These are phyloP conservation scores for Hydrozoanthus gracilis DNA, from an alignment of 92 coral and sea anemone genomes.

Conservation along the genomic window DNA sequence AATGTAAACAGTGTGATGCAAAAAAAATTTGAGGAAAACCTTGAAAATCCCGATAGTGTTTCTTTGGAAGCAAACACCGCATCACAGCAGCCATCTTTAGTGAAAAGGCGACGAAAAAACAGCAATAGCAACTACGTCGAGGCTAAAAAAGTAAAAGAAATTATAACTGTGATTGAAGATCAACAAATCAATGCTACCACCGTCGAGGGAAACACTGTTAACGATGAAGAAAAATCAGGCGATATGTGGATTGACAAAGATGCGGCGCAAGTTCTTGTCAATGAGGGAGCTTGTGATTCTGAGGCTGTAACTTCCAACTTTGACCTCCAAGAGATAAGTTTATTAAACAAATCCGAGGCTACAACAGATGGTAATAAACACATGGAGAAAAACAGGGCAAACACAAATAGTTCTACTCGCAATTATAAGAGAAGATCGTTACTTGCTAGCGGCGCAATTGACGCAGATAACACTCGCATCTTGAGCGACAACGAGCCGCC, in stretches of 20 bases:
- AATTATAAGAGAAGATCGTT: conserved; percentile 5
- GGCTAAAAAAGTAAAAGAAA: conserved; percentile 34
- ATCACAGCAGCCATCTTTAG: background rate
- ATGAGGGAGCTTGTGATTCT: background rate
- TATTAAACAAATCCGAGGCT: background rate
- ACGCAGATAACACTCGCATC: background rate
- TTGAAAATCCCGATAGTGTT: background rate
- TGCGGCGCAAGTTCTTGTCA: too few relatives aligned
- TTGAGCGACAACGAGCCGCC: background rate
- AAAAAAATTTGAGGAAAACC: background rate
- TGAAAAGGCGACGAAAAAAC: conserved; percentile 49
- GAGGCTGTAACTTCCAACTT: background rate
- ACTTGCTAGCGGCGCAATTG: background rate
- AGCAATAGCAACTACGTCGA: conserved; percentile 11
- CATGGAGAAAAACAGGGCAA: background rate
- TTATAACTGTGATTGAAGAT: conserved; percentile 2
- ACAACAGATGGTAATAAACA: background rate
- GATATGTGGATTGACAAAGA: background rate
- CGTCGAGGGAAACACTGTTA: background rate
- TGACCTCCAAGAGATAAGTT: background rate
- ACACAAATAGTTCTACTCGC: background rate
- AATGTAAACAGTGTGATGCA: conserved; percentile 20
- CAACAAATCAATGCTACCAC: background rate
- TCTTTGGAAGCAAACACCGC: background rate
- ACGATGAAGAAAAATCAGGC: background rate